Evolutionary conservation across 2,113 vertebrate species (phyloP).

Genomic region (Centropus unirufus): DNA sequence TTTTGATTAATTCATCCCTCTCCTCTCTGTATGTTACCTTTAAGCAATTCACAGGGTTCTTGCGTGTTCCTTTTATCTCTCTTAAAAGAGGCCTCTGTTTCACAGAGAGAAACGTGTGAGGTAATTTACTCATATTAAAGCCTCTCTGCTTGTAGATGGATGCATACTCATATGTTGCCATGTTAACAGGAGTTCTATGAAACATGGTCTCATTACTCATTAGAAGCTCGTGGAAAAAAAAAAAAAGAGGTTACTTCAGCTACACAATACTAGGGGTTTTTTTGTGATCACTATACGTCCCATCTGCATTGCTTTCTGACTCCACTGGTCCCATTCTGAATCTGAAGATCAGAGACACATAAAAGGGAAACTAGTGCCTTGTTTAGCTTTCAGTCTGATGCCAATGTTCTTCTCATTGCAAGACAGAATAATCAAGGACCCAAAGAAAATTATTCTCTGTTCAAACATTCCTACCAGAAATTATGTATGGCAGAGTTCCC

Average conservation of each 20-base stretch:
- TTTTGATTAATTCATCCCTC: background rate
- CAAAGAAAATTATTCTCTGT: conserved; percentile 54
- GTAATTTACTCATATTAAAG: background rate
- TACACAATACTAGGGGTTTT: background rate
- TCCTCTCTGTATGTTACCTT: background rate
- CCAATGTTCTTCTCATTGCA: conserved; percentile 19
- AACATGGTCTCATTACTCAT: background rate
- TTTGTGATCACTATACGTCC: background rate
- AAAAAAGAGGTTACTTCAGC: background rate
- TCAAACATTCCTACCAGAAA: conserved; percentile 54
- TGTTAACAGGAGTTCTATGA: conserved; percentile 16
- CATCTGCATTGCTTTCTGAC: background rate
- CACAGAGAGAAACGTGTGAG: background rate
- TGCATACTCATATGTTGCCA: background rate
- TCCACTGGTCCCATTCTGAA: background rate
- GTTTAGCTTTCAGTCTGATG: conserved; percentile 29
- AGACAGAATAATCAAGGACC: conserved; percentile 26
- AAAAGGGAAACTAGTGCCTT: background rate
- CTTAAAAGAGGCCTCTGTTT: background rate
- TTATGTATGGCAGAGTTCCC: conserved; percentile 65
- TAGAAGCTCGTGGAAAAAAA: conserved; percentile 11
- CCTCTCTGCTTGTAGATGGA: background rate
- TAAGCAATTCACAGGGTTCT: background rate
- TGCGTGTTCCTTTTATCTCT: background rate
- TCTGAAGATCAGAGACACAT: background rate